Conservation (phyloP, 2,888 invertebrate species). For the Ophion slaviceki region DNA sequence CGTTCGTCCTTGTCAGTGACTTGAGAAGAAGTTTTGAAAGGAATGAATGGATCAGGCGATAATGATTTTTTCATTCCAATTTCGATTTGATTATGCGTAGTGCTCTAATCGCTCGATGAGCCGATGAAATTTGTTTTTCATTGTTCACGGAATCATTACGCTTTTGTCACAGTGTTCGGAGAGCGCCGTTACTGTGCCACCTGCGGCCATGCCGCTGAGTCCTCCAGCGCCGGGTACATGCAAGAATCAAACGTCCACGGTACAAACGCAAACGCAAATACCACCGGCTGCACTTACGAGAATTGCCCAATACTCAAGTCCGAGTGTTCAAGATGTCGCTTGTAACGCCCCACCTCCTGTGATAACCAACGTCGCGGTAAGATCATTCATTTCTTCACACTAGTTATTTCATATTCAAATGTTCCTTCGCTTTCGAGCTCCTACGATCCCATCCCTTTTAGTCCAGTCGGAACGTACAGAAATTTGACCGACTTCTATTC, state of each 20-base stretch:
- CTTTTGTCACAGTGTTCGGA: conserved; percentile 74
- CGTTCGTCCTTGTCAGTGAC: no score
- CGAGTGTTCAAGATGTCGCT: conserved; percentile 72
- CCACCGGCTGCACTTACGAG: conserved; percentile 68
- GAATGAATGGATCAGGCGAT: no score
- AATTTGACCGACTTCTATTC: no score
- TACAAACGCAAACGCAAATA: conserved; percentile 80
- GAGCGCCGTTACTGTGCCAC: conserved; percentile 73
- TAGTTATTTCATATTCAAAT: not conserved
- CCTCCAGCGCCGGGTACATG: conserved; percentile 74
- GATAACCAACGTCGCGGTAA: conserved; percentile 76
- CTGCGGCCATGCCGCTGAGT: conserved; percentile 74
- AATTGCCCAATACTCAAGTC: conserved; percentile 74
- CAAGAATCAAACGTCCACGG: conserved; percentile 81
- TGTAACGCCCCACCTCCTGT: conserved; percentile 71
- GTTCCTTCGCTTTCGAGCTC: no score
- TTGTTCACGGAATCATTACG: not conserved
- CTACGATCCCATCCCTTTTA: no score
- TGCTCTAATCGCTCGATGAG: not conserved
- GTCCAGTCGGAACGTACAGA: no score
- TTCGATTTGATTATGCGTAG: no score
- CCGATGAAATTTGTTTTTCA: not conserved
- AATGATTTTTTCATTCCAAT: not conserved
- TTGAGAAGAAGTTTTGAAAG: no score
- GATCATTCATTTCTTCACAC: conserved; percentile 32